Base-by-base conservation (phyloP, 2,113 vertebrate species). In the Tychaedon coryphoeus region DNA sequence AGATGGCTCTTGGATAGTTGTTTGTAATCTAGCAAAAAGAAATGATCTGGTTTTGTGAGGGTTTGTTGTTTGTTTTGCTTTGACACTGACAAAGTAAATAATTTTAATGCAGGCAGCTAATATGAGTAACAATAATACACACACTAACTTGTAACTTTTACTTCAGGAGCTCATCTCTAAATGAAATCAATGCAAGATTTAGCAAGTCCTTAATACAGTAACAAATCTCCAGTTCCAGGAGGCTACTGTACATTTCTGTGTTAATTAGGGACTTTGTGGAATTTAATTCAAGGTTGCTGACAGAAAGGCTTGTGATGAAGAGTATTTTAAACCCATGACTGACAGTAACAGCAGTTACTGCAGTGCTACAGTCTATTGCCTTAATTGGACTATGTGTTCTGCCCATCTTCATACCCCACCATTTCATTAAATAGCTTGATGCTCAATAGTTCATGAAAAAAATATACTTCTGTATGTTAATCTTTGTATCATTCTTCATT, bases 261-360 rank as follows among this genome's bases (percentile, higher is more conserved):
- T 94, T 97, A 96, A 97, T 97, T 94, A 93, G 95, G 85, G 96
- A 70, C 51, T 88, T 71, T 77, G 40, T 50, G 80, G 93, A 95
- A 97, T 98, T 97, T 97, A 97, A 97, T 96, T 96, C 93, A 82
- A 77, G 34, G 54, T 26, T 96, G 82, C 86, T 96, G 92, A 96
- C 93, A 93, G 95, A 95, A 97, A 91, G 75, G 91, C 36, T 75
- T 58, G 47, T 83, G 86, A 90, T 48, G 47, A 77, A 81, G 79
- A 84, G 87, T 87, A 96, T 95, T 97, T 97, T 97, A 97, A 96
- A 95, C 65, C 76, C 71, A 38, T 95, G 96, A 95, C 86, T 90
- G 91, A 97, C 92, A 97, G 94, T 84, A 78, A 92, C 95, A 97
- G 93, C 87, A 45, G 43, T 45, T 45, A 45, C 43, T 45, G 43